Base-by-base conservation (phyloP, 2,113 vertebrate species). In the Anolis carolinensis region DNA sequence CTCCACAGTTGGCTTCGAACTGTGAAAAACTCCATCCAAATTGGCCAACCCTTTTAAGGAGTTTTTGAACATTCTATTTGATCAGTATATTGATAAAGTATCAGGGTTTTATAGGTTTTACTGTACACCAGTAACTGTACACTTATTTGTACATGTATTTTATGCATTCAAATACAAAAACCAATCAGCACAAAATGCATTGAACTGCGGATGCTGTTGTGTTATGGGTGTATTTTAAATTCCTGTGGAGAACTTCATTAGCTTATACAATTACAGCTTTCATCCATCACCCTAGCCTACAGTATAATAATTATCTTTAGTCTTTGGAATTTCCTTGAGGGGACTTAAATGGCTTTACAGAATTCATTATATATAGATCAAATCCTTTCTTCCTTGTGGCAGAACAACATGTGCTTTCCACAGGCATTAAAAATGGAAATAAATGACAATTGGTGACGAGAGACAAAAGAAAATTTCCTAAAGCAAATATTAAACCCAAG, bases 381-480 rank as follows among this genome's bases (percentile, higher is more conserved):
- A 82, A 48, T 8, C 5, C 1, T 68, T 62, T 77, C 4, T 39
- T 79, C 86, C 67, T 44, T 74, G 55, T 78, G 77, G 39, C 39
- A 86, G 50, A 78, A 83, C 4, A 25, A 52, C 1, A 0, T 36
- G 1, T 74, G 76, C 13, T 81, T 84, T 87, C 32, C 72, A 68
- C 52, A 48, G 5, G 0, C 68, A 72, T 87, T 32, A 25, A 23
- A 23, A 5, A 0, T 14, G 18, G 16, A 83, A 72, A 21, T 68
- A 76, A 73, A 2, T n/a, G 48, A 63, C 62, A 44, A 62, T 59
- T 0, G 0, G 72, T 62, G 74, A 27, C 23, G 44, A 84, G 39
- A 89, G 65, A 23, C 3, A 63, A 87, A 92, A 90, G 73, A 8
- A 65, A 32, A 83, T 73, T 83, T 87, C 75, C 81, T 52, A 36